Conservation (phyloP, 2,888 invertebrate species). For the Cylindroiulus punctatus region DNA sequence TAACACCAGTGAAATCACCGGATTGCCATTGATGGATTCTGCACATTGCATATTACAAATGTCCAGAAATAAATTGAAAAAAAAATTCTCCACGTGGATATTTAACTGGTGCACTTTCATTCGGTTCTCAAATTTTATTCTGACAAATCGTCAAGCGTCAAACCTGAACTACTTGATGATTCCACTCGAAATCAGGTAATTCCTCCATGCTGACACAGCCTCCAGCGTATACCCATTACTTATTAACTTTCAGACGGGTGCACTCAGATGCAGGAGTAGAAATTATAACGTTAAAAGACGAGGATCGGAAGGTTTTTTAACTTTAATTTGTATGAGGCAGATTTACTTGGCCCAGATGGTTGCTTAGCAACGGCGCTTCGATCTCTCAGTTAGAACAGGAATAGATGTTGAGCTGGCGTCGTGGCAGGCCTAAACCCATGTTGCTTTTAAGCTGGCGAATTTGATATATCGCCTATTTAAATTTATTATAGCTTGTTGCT, state of each 20-base stretch:
- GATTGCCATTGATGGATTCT: no score
- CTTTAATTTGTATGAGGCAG: slow-evolving; percentile 34
- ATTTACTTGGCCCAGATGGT: slow-evolving; percentile 38
- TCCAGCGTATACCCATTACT: neutral
- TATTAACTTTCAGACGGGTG: neutral
- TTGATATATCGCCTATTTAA: slow-evolving; percentile 37
- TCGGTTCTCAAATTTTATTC: neutral
- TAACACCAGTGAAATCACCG: no score
- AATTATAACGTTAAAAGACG: neutral
- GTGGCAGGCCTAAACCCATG: slow-evolving; percentile 6
- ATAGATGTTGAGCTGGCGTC: neutral
- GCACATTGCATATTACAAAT: no score
- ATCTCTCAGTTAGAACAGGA: slow-evolving; percentile 17
- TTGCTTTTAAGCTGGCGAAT: slow-evolving; percentile 34
- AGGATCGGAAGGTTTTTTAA: neutral
- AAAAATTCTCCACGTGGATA: no score
- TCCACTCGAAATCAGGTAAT: neutral
- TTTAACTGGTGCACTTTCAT: neutral
- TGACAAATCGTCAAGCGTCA: no score
- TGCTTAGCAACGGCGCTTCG: slow-evolving; percentile 34
- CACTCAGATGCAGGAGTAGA: neutral
- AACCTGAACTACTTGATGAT: neutral
- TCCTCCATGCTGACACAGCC: neutral
- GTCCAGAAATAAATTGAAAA: no score
- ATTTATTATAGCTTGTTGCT: slow-evolving; percentile 19